Conservation (phyloP, 2,888 invertebrate genomes). For the Pyrrhia umbra region DNA sequence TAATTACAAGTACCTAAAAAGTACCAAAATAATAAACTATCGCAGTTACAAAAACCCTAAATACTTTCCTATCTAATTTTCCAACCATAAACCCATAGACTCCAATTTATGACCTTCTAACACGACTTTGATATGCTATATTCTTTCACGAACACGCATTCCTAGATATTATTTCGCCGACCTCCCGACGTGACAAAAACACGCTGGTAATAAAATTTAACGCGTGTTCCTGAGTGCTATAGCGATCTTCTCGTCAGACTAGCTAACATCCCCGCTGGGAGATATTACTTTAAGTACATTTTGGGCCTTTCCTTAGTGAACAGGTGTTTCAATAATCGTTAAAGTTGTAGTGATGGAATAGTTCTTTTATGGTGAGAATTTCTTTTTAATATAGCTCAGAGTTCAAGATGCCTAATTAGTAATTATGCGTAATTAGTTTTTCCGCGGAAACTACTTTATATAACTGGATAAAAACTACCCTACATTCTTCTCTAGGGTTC, state of each 20-base stretch:
- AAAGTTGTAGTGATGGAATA: not conserved
- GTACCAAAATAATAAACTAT: no score
- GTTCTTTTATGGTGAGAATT: not conserved
- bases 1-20: no score
- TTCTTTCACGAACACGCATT: no score
- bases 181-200: slow-evolving; percentile 24
- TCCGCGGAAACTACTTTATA: no score
- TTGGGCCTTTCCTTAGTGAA: slow-evolving; percentile 4
- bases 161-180: not conserved
- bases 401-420: no score
- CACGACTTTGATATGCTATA: not conserved
- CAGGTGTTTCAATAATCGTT: slow-evolving; percentile 6
- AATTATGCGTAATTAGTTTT: no score
- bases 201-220: slow-evolving; percentile 44
- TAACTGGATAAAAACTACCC: no score
- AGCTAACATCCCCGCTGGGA: slow-evolving; percentile 23
- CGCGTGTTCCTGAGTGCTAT: slow-evolving; percentile 25
- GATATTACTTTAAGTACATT: not conserved
- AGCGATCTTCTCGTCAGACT: slow-evolving; percentile 14
- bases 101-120: not conserved
- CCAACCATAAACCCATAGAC: not conserved
- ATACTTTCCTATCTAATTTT: not conserved
- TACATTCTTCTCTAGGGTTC: no score
- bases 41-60: no score
- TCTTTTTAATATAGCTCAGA: no score